phyloP scores from a whole-genome alignment of 2,888 invertebrate species.

The Chalcis sispes region DNA sequence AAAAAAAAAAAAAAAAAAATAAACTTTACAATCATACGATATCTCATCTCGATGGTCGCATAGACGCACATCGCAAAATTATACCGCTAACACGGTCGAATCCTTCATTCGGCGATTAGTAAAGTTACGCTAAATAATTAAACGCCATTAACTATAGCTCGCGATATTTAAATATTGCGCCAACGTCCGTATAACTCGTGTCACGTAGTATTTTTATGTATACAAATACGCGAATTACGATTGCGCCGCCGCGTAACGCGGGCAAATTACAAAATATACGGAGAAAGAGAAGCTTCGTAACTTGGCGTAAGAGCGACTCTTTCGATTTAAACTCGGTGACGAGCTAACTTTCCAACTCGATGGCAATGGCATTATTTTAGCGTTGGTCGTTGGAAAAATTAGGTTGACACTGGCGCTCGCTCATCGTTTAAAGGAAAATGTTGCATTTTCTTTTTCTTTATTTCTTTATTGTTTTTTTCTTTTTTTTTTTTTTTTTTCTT shows the following conservation, averaged over 20 bases:
- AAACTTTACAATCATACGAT: not conserved
- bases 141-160: slow-evolving; percentile 3
- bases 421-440: too few species aligned
- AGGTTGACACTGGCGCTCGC: too few species aligned
- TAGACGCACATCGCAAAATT: too few species aligned
- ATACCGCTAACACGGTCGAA: too few species aligned
- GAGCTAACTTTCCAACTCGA: not conserved
- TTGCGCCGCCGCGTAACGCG: not conserved
- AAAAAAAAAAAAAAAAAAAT: too few species aligned
- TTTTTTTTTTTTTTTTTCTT: too few species aligned
- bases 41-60: too few species aligned
- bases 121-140: slow-evolving; percentile 53
- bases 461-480: too few species aligned
- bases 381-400: too few species aligned
- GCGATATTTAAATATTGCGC: slow-evolving; percentile 50
- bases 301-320: slow-evolving; percentile 4
- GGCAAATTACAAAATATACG: slow-evolving; percentile 21
- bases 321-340: not conserved
- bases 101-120: slow-evolving; percentile 48
- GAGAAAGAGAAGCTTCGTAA: slow-evolving; percentile 33
- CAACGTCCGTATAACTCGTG: too few species aligned
- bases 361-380: slow-evolving; percentile 10
- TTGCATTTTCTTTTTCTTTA: too few species aligned
- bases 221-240: not conserved
- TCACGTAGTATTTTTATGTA: not conserved